Evolutionary conservation across 2,888 invertebrate genomes (phyloP), one percentile per base, ranked within the genome.

Genomic region (Plusia festucae): DNA sequence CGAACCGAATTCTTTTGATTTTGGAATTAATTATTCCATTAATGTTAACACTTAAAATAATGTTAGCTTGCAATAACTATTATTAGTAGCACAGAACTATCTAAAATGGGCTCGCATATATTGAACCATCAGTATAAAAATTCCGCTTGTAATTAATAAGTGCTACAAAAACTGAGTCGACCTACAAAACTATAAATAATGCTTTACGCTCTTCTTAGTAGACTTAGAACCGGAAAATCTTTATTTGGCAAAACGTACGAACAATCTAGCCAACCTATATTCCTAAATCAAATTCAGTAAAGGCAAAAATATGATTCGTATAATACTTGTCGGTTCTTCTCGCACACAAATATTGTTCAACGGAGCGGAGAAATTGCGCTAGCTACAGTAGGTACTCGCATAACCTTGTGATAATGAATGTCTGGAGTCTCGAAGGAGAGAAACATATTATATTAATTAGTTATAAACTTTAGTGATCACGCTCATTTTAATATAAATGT

Each of bases 331-430:
- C 15, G 44, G 27, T 49, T 20, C 44, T 57, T 53, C 44, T 8
- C 44, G 62, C 46, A 8, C 56, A 44, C 51, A 53, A 65, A 62
- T 71, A 60, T 52, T 67, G 32, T 57, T 22, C 46, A 53, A 27
- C 40, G 49, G 22, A 61, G 44, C 53, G 46, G 51, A 53, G 51
- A 53, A 46, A 67, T 61, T 58, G 61, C 1, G 46, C 24, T 62
- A 69, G 61, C 66, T 55, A 52, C 52, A 56, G 46, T 55, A 52
- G 69, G 73, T 49, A 30, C 60, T 58, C 49, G 49, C 11, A 20
- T 64, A 71, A 78, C 76, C 70, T 76, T 66, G 75, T 75, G 79
- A 66, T 70, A 79, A 68, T 70, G 61, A 58, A 72, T 78, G 72
- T 72, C 72, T 76, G 59, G 60, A 63, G 65, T 60, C 64, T 66